phyloP scores from a whole-genome alignment of 2,113 vertebrate species.

The Alaudala cheleensis region DNA sequence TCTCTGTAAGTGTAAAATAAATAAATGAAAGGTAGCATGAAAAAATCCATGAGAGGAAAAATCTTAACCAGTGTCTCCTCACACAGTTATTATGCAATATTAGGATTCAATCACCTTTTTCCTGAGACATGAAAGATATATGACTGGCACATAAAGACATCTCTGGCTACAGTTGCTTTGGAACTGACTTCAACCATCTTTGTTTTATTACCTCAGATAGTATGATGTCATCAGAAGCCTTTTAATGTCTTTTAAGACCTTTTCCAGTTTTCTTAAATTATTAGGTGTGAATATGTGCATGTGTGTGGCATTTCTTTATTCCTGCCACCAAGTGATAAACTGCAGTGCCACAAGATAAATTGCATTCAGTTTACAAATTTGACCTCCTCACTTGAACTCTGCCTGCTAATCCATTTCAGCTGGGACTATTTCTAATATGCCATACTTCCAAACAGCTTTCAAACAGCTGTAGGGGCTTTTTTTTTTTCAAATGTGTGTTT shows the following conservation, averaged over 20 bases:
- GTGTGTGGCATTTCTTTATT: conserved; percentile 33
- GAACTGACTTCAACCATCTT: neutral
- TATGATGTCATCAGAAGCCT: conserved; percentile 50
- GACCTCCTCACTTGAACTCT: conserved; percentile 61
- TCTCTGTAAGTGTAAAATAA: neutral
- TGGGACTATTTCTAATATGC: conserved; percentile 39
- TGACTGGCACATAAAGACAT: neutral
- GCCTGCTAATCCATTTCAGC: conserved; percentile 59
- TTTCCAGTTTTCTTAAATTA: conserved; percentile 35
- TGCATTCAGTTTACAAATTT: conserved; percentile 47
- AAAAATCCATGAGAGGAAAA: neutral
- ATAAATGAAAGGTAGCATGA: neutral
- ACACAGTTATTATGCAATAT: neutral
- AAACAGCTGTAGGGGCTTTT: conserved; percentile 21
- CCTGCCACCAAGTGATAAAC: conserved; percentile 28
- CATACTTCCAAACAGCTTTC: conserved; percentile 40
- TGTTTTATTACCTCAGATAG: conserved; percentile 14
- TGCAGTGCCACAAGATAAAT: conserved; percentile 52
- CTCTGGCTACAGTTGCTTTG: neutral
- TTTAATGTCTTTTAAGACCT: conserved; percentile 25
- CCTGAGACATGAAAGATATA: neutral
- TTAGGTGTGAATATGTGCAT: conserved; percentile 40
- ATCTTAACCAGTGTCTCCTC: neutral
- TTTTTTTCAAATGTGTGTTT: neutral
- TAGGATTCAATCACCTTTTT: neutral